Evolutionary conservation across 2,797 vertebrate genomes (phyloP), one percentile per base, ranked within the genome.

Genomic region (Poecile montanus): DNA sequence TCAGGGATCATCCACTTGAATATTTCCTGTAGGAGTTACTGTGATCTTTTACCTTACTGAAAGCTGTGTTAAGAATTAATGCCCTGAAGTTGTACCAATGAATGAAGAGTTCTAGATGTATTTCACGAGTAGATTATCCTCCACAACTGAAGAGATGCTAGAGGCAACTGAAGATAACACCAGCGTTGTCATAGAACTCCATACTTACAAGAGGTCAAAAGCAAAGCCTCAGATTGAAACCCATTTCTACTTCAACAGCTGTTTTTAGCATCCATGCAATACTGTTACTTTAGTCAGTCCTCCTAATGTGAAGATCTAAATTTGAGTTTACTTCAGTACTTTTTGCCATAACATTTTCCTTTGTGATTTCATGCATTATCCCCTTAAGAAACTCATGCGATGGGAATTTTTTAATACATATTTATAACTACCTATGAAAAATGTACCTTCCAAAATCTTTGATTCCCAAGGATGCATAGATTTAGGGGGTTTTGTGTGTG

Each of bases 361-460:
- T 72, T 58, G 36, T 80, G 79, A 75, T 77, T 92, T 91, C 71
- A 53, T 85, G 26, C n/a, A 48, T 32, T 71, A 76, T 26, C 54
- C 80, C 48, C 38, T 34, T 57, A 57, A 62, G 79, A 96, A 93
- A 89, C 61, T 36, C 23, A 70, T 18, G 63, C 5, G 5, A 50
- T 40, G 56, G 88, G 79, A 71, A 56, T 19, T 30, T 27, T 70
- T 65, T 63, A 16, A 85, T 91, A 77, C 47, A 56, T 84, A 79
- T 93, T 76, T 95, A 60, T 68, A 73, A 56, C 65, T 76, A 86
- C 48, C 51, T 80, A 76, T 56, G 70, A 90, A 89, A 93, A 94
- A 73, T 13, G 14, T 48, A 90, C 73, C 63, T 88, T 90, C 71
- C 29, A 75, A 88, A 85, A 79, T 77, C 60, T 89, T 60, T 67